These are phyloP conservation scores for Scaptomyza hsui DNA, from an alignment of 1,140 invertebrate species.

Conservation along the genomic window DNA sequence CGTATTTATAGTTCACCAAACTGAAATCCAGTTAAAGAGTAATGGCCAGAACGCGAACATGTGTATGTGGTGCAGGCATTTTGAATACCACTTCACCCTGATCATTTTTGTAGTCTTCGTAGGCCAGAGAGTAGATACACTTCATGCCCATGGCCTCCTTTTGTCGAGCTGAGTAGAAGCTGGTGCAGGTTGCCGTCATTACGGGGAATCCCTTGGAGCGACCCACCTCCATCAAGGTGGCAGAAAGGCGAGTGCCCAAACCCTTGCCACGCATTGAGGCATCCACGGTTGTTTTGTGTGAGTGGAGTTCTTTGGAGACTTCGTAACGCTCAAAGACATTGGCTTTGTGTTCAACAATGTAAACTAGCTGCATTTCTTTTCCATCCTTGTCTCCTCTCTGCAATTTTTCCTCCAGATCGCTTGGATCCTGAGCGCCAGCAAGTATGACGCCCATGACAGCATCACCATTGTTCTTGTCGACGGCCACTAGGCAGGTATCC, in stretches of 20 bases:
- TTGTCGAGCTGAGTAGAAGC: constrained; percentile 34
- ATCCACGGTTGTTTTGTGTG: constrained; percentile 18
- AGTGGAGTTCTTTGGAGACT: constrained; percentile 21
- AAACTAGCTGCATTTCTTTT: neutral
- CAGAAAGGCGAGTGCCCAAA: constrained; percentile 1
- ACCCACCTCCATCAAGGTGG: constrained; percentile 12
- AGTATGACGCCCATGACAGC: constrained; percentile 25
- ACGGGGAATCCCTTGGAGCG: constrained; percentile 17
- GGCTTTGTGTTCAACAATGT: constrained; percentile 4
- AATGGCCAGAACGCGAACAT: constrained; percentile 8
- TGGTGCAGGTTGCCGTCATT: constrained; percentile 33
- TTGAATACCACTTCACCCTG: constrained; percentile 30
- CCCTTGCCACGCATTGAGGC: too few relatives aligned
- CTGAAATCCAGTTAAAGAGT: too few relatives aligned
- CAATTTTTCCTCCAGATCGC: constrained; percentile 13
- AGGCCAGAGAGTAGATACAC: constrained; percentile 23
- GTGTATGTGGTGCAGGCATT: constrained; percentile 24
- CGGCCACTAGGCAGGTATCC: constrained; percentile 23
- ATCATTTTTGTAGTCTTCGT: constrained; percentile 41
- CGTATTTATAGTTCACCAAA: too few relatives aligned
- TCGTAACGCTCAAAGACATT: constrained; percentile 19
- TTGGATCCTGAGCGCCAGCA: constrained; percentile 13
- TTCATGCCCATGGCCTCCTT: constrained; percentile 37
- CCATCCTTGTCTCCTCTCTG: neutral
- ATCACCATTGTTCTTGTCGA: neutral